phyloP scores from a whole-genome alignment of 2,113 vertebrate genomes.

The Rhinogobius similis region DNA sequence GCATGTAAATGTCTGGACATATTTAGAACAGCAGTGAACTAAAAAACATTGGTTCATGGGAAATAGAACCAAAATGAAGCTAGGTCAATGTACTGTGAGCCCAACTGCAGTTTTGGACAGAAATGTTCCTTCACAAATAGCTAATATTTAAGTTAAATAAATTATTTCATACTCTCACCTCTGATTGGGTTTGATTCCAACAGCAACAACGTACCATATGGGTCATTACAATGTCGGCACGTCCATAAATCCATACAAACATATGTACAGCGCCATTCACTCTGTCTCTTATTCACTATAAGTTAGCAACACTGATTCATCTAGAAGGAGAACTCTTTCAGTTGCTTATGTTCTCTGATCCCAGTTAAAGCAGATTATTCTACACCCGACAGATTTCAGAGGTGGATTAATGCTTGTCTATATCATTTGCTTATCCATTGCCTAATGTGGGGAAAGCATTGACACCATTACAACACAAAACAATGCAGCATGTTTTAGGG shows the following conservation, averaged over 20 bases:
- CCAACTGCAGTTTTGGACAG: background rate
- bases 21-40: background rate
- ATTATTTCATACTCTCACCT: no score
- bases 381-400: no score
- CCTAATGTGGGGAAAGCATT: background rate
- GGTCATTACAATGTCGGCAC: background rate
- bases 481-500: background rate
- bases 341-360: background rate
- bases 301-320: no score
- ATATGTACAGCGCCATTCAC: no score
- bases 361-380: background rate
- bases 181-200: background rate
- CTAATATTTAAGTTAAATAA: background rate
- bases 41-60: background rate
- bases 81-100: background rate
- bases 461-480: background rate
- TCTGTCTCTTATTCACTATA: background rate
- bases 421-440: background rate
- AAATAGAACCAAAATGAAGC: background rate
- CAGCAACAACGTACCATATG: background rate
- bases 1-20: background rate
- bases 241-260: no score
- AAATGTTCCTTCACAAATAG: background rate
- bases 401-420: background rate
- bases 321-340: no score